Evolutionary conservation across 1,140 invertebrate genomes (phyloP).

Genomic region (Tetranychus urticae): DNA sequence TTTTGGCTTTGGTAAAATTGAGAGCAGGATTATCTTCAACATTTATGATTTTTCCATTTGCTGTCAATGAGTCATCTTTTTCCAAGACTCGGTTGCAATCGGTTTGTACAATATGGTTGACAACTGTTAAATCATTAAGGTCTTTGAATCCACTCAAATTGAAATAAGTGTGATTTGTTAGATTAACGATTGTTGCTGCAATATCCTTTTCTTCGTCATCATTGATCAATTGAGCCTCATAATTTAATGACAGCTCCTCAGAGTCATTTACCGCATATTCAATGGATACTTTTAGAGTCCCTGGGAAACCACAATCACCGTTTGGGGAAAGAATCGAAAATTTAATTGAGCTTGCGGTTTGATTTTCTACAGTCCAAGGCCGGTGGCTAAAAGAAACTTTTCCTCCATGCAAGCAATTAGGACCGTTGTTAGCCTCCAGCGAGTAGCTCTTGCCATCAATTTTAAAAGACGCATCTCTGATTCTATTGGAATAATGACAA

Average conservation of each 20-base stretch:
- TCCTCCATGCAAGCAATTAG: conserved; percentile 64
- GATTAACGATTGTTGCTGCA: conserved; percentile 57
- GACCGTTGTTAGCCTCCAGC: conserved; percentile 43
- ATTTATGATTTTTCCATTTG: background rate
- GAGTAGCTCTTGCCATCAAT: conserved; percentile 28
- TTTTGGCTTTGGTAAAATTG: background rate
- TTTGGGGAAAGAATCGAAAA: background rate
- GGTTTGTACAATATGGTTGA: conserved; percentile 44
- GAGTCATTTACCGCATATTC: conserved; percentile 40
- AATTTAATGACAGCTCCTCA: conserved; percentile 42
- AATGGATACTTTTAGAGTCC: conserved; percentile 34
- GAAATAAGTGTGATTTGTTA: conserved; percentile 83
- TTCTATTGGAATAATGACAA: too few species aligned
- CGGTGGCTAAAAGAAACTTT: conserved; percentile 51
- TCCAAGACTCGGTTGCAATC: conserved; percentile 43
- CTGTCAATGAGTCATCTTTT: conserved; percentile 14
- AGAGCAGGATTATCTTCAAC: background rate
- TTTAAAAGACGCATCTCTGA: background rate
- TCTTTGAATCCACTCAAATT: conserved; percentile 45
- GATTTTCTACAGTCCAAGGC: background rate
- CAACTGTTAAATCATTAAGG: conserved; percentile 16
- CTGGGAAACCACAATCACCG: conserved; percentile 64
- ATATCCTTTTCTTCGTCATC: conserved; percentile 17
- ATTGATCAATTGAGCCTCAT: conserved; percentile 29
- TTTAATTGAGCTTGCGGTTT: background rate